Conservation (phyloP, 2,113 vertebrate species). For the Aphelocoma coerulescens region DNA sequence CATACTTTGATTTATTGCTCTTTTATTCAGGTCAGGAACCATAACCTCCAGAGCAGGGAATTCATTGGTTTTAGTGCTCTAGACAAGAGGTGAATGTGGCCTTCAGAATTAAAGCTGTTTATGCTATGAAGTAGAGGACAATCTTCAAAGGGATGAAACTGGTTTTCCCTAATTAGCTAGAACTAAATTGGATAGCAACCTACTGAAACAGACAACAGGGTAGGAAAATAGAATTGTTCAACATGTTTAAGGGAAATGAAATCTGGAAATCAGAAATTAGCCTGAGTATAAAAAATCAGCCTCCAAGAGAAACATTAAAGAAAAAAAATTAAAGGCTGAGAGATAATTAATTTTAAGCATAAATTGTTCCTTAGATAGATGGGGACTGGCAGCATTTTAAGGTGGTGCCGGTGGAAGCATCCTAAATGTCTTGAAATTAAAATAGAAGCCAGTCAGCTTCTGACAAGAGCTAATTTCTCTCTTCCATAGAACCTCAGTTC, state of each 20-base stretch:
- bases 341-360: neutral
- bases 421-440: neutral
- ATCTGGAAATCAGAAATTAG: neutral
- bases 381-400: neutral
- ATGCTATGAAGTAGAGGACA: neutral
- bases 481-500: neutral
- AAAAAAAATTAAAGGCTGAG: neutral
- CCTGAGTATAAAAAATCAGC: neutral
- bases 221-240: neutral
- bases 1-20: conserved; percentile 61
- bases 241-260: neutral
- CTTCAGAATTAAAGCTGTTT: conserved; percentile 45
- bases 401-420: neutral
- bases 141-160: conserved; percentile 1
- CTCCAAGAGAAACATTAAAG: neutral
- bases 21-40: conserved; percentile 53
- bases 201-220: conserved; percentile 7
- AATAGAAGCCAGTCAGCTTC: neutral
- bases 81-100: neutral
- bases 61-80: neutral
- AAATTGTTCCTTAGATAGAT: neutral
- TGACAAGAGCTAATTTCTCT: conserved; percentile 2
- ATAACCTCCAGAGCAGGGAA: conserved; percentile 35
- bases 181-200: conserved; percentile 21
- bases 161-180: conserved; percentile 33